A percentile compares a stretch with the other conserved stretches of the same genome.
These are phyloP conservation scores for Nasonovia ribisnigri DNA, from an alignment of 2,888 invertebrate genomes.

Conservation along the genomic window DNA sequence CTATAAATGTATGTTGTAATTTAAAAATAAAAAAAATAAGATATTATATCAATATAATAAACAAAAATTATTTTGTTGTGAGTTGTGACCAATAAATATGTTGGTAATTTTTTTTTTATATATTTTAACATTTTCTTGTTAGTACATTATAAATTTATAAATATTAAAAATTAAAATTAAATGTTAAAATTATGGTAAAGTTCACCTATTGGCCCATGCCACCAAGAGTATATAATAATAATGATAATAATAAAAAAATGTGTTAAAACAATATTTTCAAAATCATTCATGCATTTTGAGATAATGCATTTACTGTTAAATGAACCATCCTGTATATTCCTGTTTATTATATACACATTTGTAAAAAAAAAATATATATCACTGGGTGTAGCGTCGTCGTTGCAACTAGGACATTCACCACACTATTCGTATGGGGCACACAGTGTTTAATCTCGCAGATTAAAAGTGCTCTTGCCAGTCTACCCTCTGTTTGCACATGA, in stretches of 20 bases:
- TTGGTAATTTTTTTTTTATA: neutral
- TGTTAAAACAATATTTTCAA: neutral
- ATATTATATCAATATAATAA: neutral
- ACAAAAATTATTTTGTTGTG: neutral
- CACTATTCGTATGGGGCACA: neutral
- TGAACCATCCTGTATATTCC: neutral
- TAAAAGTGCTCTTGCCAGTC: constrained; percentile 17
- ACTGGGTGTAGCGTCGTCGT: neutral
- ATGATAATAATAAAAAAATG: neutral
- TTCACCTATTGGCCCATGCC: neutral
- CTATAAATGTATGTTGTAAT: neutral
- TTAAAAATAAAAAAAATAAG: neutral
- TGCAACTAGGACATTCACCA: neutral
- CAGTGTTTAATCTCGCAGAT: constrained; percentile 37
- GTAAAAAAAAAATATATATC: neutral
- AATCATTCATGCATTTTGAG: neutral
- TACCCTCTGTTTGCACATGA: constrained; percentile 34
- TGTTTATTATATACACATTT: neutral
- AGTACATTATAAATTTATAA: neutral
- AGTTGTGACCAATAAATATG: neutral
- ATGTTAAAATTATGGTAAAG: neutral
- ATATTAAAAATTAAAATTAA: no score
- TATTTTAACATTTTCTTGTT: neutral
- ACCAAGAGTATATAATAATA: neutral
- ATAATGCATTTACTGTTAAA: neutral